A percentile compares a stretch with the other conserved stretches of the same genome.
These are phyloP conservation scores for Ophthalmolycus amberensis DNA, from an alignment of 2,113 vertebrate species.

Conservation along the genomic window DNA sequence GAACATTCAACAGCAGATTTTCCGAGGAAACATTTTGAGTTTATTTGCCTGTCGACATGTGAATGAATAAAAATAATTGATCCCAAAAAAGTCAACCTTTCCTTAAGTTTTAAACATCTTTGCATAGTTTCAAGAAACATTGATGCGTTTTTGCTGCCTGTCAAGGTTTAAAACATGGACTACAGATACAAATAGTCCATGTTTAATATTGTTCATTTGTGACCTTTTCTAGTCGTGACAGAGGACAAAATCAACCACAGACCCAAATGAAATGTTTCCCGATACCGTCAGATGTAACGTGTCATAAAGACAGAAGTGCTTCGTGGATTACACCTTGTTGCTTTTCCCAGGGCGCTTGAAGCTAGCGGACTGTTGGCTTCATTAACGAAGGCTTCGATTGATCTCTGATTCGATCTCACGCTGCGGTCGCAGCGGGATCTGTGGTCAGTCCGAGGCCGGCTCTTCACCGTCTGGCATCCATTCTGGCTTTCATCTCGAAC, in stretches of 20 bases:
- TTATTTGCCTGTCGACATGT: not conserved
- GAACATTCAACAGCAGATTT: conserved; percentile 69
- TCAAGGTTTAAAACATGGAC: not conserved
- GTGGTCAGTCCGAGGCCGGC: conserved; percentile 58
- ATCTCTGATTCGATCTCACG: conserved; percentile 60
- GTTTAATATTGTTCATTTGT: conserved; percentile 15
- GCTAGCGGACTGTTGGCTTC: conserved; percentile 34
- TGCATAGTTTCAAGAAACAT: not conserved
- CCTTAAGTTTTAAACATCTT: not conserved
- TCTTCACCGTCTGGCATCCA: conserved; percentile 41
- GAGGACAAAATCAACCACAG: conserved; percentile 3
- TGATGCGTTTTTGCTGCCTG: not conserved
- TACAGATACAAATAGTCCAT: not conserved
- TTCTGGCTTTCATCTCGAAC: conserved; percentile 59
- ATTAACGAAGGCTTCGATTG: conserved; percentile 67
- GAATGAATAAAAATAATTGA: not conserved
- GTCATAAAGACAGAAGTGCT: conserved; percentile 33
- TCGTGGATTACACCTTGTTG: conserved; percentile 43
- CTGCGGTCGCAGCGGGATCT: conserved; percentile 71
- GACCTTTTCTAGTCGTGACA: conserved; percentile 13
- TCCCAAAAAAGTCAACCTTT: not conserved
- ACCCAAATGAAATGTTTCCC: conserved; percentile 24
- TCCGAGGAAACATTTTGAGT: conserved; percentile 50
- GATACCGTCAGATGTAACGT: conserved; percentile 36
- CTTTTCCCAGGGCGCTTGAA: conserved; percentile 39